Evolutionary conservation across 2,888 invertebrate species (phyloP).

Genomic region (Nomada flava): DNA sequence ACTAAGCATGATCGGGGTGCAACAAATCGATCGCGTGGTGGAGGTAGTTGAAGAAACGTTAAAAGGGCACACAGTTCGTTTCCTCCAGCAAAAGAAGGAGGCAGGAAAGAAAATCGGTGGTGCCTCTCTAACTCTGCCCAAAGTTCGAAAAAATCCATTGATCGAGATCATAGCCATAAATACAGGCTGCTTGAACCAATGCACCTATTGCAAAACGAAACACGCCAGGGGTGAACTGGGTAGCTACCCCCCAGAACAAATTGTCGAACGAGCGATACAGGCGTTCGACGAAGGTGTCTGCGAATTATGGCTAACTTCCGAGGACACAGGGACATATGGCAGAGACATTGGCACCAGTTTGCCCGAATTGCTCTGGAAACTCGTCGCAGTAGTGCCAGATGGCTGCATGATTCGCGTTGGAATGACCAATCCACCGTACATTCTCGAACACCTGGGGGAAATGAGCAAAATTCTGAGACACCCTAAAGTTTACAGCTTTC

Average conservation of each 20-base stretch:
- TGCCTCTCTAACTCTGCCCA: constrained; percentile 94
- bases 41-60: constrained; percentile 99
- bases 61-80: constrained; percentile 92
- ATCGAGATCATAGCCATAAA: constrained; percentile 99
- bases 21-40: constrained; percentile 98
- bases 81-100: constrained; percentile 92
- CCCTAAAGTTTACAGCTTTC: constrained; percentile 96
- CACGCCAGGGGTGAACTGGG: constrained; percentile 98
- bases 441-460: constrained; percentile 96
- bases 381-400: constrained; percentile 92
- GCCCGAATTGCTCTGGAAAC: constrained; percentile 92
- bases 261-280: constrained; percentile 93
- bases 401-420: constrained; percentile 94
- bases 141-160: constrained; percentile 97
- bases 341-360: constrained; percentile 95
- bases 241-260: constrained; percentile 95
- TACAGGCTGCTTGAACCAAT: constrained; percentile 98
- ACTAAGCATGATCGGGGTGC: constrained; percentile 98
- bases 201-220: constrained; percentile 99
- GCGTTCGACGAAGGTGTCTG: constrained; percentile 96
- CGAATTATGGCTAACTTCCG: constrained; percentile 99
- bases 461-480: constrained; percentile 94
- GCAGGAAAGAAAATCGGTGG: constrained; percentile 94
- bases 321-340: constrained; percentile 99
- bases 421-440: constrained; percentile 99